These are phyloP conservation scores for Vidua chalybeata DNA, from an alignment of 2,113 vertebrate species.

Conservation along the genomic window DNA sequence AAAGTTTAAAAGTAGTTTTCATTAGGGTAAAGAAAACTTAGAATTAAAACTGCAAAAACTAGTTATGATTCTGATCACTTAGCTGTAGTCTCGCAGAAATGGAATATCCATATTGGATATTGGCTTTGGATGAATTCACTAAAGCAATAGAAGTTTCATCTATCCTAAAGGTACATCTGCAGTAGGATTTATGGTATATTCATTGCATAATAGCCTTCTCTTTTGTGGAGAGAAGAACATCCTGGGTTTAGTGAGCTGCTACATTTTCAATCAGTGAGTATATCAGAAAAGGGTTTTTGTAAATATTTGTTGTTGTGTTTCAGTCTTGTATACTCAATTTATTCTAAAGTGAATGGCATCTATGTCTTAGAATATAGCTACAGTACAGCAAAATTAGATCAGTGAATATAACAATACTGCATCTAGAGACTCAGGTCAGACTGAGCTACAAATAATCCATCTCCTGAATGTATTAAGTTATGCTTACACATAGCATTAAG, in stretches of 20 bases:
- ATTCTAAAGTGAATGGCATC: slow-evolving; percentile 2
- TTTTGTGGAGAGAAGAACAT: background rate
- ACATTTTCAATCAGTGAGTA: background rate
- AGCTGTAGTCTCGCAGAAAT: background rate
- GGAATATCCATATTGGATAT: background rate
- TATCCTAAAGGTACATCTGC: background rate
- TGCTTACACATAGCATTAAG: background rate
- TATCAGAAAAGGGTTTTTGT: background rate
- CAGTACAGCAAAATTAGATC: slow-evolving; percentile 17
- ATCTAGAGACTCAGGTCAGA: background rate
- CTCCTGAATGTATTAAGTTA: slow-evolving; percentile 9
- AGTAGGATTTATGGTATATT: background rate
- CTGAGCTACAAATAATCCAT: slow-evolving; percentile 11
- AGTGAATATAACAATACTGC: background rate
- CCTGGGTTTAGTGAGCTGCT: background rate
- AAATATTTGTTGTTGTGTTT: background rate
- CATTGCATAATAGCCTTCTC: background rate
- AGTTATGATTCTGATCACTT: slow-evolving; percentile 1
- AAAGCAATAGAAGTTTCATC: slow-evolving; percentile 6
- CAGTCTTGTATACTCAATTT: background rate
- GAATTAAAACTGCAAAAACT: background rate
- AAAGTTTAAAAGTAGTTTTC: background rate
- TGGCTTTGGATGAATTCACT: slow-evolving; percentile 9
- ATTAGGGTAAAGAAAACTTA: background rate
- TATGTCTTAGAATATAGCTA: background rate